Evolutionary conservation across 1,140 invertebrate genomes (phyloP), one percentile per base, ranked within the genome.

Genomic region (Bombus impatiens): DNA sequence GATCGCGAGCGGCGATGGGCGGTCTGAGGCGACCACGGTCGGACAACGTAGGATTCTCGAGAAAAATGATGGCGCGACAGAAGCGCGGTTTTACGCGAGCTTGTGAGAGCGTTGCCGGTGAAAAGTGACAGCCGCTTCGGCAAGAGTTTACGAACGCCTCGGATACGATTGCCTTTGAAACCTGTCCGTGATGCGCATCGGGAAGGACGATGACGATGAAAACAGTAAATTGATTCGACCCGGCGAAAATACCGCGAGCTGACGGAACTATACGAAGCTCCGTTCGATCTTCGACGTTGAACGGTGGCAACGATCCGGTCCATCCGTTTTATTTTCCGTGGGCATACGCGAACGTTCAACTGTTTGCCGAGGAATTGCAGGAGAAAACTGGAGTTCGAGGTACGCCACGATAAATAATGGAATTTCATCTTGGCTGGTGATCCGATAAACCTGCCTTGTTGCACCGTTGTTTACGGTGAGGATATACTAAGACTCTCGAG

Each of bases 361-460:
- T 44, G 68, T 72, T 71, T 47, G 67, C 47, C 32, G 37, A 71
- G 40, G 59, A 42, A 75, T 68, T 44, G 68, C 59, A 32, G 2
- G 57, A 53, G 47, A n/a, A 47, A 47, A 74, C 32, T 15, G 10
- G 13, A 22, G 40, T 65, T 57, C 42, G 8, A 40, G n/a, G 15
- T 35, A 4, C 42, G 12, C 40, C 35, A 15, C 78, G 78, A 75
- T 82, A 86, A 86, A 86, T 86, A 86, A 86, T 82, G 78, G 78
- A 75, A 82, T 86, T 86, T 86, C 78, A 44, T 86, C 44, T 44
- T 15, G 70, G 32, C 18, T 1, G 78, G 59, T 53, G 84, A 75
- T 72, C 70, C 78, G 70, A 82, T 76, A 86, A 82, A 86, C 75
- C 84, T 81, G 84, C 78, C 32, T 75, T 68, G 71, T 75, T 75